These are phyloP conservation scores for Chrysaora quinquecirrha DNA, from an alignment of 30 jellyfish, hydroid and myxozoan species.

Conservation along the genomic window DNA sequence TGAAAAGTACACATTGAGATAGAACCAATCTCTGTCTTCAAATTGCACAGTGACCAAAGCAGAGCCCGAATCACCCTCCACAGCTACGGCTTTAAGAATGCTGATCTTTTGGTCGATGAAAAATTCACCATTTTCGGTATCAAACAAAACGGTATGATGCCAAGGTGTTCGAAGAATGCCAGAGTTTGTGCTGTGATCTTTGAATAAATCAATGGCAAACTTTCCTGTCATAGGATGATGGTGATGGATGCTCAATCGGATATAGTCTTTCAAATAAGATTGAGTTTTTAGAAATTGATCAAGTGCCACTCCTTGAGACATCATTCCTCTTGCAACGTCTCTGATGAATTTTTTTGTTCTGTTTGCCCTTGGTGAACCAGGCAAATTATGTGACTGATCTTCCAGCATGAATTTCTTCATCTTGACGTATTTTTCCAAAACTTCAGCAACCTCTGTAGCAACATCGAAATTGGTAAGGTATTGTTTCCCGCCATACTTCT, in stretches of 20 bases:
- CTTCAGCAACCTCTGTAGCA: background rate
- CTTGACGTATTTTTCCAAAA: conserved; percentile 23
- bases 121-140: conserved; percentile 38
- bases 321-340: conserved; percentile 59
- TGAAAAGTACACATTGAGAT: conserved; percentile 5
- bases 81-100: background rate
- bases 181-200: background rate
- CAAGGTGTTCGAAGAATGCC: conserved; percentile 68
- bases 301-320: conserved; percentile 73
- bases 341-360: conserved; percentile 15
- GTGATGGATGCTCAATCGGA: conserved; percentile 64
- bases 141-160: conserved; percentile 59
- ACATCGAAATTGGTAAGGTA: conserved; percentile 11
- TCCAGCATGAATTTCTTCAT: conserved; percentile 41
- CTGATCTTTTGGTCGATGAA: conserved; percentile 23
- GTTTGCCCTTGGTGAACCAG: conserved; percentile 32
- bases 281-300: conserved; percentile 38
- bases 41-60: conserved; percentile 6
- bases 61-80: background rate
- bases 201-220: conserved; percentile 56
- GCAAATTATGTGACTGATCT: conserved; percentile 18
- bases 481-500: conserved; percentile 23
- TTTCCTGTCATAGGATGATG: conserved; percentile 63
- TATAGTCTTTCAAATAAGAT: background rate
- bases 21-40: conserved; percentile 38